These are phyloP conservation scores for Platycnemis pennipes DNA, from an alignment of 2,888 invertebrate genomes.

Conservation along the genomic window DNA sequence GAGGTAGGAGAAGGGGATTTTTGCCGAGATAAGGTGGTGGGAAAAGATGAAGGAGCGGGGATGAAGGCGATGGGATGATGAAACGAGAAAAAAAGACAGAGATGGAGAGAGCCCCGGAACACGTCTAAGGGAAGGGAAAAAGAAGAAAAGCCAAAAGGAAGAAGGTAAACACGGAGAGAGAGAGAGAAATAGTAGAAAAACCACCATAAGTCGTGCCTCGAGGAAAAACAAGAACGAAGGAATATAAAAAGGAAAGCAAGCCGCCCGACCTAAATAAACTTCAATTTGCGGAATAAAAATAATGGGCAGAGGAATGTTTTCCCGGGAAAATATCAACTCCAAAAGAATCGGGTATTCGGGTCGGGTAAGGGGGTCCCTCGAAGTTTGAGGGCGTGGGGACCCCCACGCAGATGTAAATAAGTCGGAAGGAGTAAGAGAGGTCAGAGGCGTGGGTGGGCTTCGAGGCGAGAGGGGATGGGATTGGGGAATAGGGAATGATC, in stretches of 20 bases:
- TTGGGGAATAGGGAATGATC: neutral
- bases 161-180: neutral
- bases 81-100: neutral
- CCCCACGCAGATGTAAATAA: slow-evolving; percentile 6
- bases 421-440: neutral
- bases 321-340: slow-evolving; percentile 15
- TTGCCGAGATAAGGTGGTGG: slow-evolving; percentile 9
- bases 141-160: neutral
- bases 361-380: neutral
- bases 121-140: neutral
- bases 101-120: neutral
- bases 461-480: neutral
- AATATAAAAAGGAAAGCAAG: neutral
- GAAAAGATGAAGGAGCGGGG: neutral
- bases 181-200: neutral
- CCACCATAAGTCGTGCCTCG: neutral
- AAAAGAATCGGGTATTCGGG: slow-evolving; percentile 9
- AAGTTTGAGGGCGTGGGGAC: neutral
- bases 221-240: neutral
- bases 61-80: neutral
- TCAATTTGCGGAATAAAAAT: slow-evolving; percentile 5
- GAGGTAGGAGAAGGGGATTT: neutral
- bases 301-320: slow-evolving; percentile 11
- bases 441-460: neutral
- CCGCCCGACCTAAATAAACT: slow-evolving; percentile 22